phyloP scores from a whole-genome alignment of 2,113 vertebrate genomes.

The Cnemophilus loriae region DNA sequence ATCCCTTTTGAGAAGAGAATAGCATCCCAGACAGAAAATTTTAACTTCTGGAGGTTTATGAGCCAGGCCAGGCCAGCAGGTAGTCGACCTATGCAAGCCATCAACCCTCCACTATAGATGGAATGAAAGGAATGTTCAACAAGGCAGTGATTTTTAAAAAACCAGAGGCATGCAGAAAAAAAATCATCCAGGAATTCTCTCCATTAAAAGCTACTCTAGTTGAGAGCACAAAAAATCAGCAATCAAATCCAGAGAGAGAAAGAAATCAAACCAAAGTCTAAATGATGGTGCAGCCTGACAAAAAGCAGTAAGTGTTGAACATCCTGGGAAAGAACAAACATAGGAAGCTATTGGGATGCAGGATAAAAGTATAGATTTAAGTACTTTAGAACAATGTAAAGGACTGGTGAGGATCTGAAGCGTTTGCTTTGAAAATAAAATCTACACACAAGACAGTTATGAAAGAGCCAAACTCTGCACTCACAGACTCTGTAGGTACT shows the following conservation, averaged over 20 bases:
- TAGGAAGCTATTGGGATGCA: neutral
- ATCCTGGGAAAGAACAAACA: neutral
- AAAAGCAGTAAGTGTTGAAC: neutral
- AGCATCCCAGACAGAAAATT: neutral
- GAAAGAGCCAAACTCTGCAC: neutral
- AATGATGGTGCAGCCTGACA: neutral
- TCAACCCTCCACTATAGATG: neutral
- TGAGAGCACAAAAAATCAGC: neutral
- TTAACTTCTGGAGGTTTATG: neutral
- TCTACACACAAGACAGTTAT: neutral
- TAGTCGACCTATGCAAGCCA: neutral
- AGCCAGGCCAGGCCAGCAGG: neutral
- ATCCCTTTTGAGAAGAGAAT: neutral
- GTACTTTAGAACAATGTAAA: neutral
- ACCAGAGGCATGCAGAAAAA: neutral
- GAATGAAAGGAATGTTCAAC: neutral
- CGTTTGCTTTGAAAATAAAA: neutral
- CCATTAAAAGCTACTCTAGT: neutral
- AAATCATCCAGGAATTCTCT: neutral
- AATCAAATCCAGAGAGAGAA: neutral
- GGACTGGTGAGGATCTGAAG: neutral
- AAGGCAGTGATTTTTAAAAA: neutral
- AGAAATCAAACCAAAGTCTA: neutral
- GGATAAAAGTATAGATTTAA: neutral
- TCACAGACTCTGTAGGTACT: neutral